Percentiles rank a stretch among this genome's conserved stretches.
Conservation (phyloP, 2,113 vertebrate genomes). For the Xenopus tropicalis region DNA sequence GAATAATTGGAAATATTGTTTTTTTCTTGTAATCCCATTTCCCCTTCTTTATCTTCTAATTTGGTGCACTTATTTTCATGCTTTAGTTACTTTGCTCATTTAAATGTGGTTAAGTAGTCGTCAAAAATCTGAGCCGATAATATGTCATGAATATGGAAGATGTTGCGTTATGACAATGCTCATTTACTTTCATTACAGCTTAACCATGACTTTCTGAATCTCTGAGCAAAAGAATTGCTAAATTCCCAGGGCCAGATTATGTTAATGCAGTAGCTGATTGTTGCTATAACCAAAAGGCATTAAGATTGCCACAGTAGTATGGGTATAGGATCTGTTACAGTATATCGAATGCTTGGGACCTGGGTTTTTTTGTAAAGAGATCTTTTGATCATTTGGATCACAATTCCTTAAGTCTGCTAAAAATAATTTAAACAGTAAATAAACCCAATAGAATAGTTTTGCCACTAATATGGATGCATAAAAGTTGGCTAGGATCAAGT, state of each 20-base stretch:
- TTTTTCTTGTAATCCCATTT: conserved; percentile 36
- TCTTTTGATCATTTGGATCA: no score
- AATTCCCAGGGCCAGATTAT: neutral
- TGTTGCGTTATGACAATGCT: conserved; percentile 40
- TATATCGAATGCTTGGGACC: no score
- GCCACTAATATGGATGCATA: no score
- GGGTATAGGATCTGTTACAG: no score
- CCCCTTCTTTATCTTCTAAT: conserved; percentile 34
- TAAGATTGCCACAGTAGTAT: no score
- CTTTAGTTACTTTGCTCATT: conserved; percentile 39
- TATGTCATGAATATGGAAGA: conserved; percentile 44
- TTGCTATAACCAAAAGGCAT: no score
- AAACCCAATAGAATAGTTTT: no score
- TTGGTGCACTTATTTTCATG: conserved; percentile 40
- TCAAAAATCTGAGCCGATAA: conserved; percentile 38
- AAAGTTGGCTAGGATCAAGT: no score
- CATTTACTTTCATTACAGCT: conserved; percentile 34
- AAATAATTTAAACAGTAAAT: no score
- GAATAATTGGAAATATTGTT: conserved; percentile 39
- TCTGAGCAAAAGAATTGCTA: neutral
- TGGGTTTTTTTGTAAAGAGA: no score
- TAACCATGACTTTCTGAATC: neutral
- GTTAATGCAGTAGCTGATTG: neutral
- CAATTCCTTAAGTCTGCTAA: no score
- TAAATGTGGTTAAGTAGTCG: conserved; percentile 40